Evolutionary conservation across 2,888 invertebrate species (phyloP).

Genomic region (Lypha dubia): DNA sequence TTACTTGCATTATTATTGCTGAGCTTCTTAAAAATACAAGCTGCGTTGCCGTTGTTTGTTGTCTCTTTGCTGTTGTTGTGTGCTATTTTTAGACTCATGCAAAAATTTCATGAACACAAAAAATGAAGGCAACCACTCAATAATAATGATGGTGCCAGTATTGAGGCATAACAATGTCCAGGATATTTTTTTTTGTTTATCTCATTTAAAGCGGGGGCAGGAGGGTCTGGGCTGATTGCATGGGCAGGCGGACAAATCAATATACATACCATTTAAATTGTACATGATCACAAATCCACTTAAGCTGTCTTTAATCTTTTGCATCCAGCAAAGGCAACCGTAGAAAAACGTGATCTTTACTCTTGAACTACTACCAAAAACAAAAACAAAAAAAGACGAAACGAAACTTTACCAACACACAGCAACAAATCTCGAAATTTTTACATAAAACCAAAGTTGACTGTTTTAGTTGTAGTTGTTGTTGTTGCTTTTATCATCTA

Average conservation of each 20-base stretch:
- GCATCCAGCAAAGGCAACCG: slow-evolving; percentile 65
- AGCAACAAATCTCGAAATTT: slow-evolving; percentile 55
- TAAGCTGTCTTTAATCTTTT: slow-evolving; percentile 78
- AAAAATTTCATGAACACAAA: slow-evolving; percentile 37
- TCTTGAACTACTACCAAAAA: slow-evolving; percentile 66
- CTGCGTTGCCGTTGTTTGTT: slow-evolving; percentile 10
- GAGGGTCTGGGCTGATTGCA: slow-evolving; percentile 20
- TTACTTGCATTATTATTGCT: slow-evolving; percentile 35
- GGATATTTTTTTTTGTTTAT: slow-evolving; percentile 31
- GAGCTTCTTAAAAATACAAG: slow-evolving; percentile 49
- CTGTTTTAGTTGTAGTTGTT: slow-evolving; percentile 15
- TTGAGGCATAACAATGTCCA: slow-evolving; percentile 44
- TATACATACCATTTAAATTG: slow-evolving; percentile 68
- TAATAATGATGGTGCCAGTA: slow-evolving; percentile 61
- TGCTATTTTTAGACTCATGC: slow-evolving; percentile 66
- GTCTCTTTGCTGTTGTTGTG: slow-evolving; percentile 2
- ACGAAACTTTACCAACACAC: slow-evolving; percentile 19
- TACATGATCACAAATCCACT: slow-evolving; percentile 77
- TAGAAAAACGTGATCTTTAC: slow-evolving; percentile 70
- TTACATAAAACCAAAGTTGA: slow-evolving; percentile 66
- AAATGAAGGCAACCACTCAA: slow-evolving; percentile 62
- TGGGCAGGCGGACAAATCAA: slow-evolving; percentile 56
- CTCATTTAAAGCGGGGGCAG: slow-evolving; percentile 3
- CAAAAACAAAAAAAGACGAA: not conserved
- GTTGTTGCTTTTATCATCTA: slow-evolving; percentile 49